Evolutionary conservation across 2,113 vertebrate species (phyloP).

Genomic region (Octodon degus): DNA sequence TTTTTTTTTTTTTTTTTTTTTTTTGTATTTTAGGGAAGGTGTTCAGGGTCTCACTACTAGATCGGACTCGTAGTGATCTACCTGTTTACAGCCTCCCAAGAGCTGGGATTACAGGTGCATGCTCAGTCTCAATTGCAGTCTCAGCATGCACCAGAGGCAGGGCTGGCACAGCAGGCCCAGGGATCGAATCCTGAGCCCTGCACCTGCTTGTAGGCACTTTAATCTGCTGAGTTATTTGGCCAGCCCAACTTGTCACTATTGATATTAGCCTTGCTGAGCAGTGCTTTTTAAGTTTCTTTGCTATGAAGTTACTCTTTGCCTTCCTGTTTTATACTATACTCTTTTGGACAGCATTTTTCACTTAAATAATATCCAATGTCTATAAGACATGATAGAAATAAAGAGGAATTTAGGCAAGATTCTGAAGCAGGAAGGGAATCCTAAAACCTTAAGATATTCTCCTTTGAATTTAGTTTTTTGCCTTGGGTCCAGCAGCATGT

Average conservation of each 20-base stretch:
- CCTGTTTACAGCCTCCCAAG: too few relatives aligned
- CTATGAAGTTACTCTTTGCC: neutral
- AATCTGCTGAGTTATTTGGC: too few relatives aligned
- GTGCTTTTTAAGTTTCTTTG: neutral
- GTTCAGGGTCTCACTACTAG: too few relatives aligned
- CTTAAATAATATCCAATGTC: neutral
- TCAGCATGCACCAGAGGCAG: too few relatives aligned
- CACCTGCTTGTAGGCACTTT: too few relatives aligned
- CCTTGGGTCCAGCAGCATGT: neutral
- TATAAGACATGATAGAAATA: neutral
- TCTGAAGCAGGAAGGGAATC: neutral
- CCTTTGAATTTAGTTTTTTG: constrained; percentile 34
- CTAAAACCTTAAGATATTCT: neutral
- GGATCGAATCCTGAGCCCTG: too few relatives aligned
- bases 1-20: neutral
- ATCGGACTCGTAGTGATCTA: too few relatives aligned
- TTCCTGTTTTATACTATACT: accelerated
- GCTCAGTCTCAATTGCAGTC: too few relatives aligned
- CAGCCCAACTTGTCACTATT: neutral
- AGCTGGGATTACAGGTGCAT: too few relatives aligned
- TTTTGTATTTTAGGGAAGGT: too few relatives aligned
- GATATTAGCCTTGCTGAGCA: neutral
- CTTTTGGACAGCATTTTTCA: neutral
- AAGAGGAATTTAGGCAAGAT: constrained; percentile 37
- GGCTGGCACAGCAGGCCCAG: too few relatives aligned